Conservation (phyloP, 2,888 invertebrate genomes). For the Scrobipalpa costella region DNA sequence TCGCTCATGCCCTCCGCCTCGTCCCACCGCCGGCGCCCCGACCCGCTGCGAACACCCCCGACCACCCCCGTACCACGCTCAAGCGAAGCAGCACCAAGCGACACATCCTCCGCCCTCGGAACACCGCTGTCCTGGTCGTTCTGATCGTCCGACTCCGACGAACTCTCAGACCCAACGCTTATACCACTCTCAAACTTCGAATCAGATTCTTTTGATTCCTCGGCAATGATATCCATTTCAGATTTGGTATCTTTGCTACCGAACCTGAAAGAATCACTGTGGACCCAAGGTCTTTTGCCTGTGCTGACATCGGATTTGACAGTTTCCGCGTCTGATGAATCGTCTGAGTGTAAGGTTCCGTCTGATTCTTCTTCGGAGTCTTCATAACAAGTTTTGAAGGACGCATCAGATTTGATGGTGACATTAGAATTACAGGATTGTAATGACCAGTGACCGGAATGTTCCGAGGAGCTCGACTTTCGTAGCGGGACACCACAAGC, state of each 20-base stretch:
- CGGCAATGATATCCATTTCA: conserved; percentile 54
- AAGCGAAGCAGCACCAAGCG: conserved; percentile 76
- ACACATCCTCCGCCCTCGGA: conserved; percentile 64
- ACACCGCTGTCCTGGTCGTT: conserved; percentile 58
- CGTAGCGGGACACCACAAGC: conserved; percentile 68
- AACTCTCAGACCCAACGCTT: conserved; percentile 64
- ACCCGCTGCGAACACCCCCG: conserved; percentile 79
- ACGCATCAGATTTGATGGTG: conserved; percentile 67
- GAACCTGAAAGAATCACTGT: conserved; percentile 72
- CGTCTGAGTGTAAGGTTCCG: conserved; percentile 69
- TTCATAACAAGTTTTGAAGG: conserved; percentile 68
- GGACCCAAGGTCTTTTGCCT: conserved; percentile 71
- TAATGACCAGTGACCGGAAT: conserved; percentile 72
- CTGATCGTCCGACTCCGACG: conserved; percentile 64
- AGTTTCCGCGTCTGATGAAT: conserved; percentile 69
- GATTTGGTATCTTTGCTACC: conserved; percentile 51
- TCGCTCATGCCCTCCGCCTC: conserved; percentile 72
- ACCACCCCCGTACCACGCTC: conserved; percentile 68
- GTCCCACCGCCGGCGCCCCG: conserved; percentile 75
- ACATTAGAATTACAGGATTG: conserved; percentile 70
- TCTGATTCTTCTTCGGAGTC: conserved; percentile 71
- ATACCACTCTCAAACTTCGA: conserved; percentile 71
- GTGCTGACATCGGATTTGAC: conserved; percentile 68
- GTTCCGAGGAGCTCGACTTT: conserved; percentile 73
- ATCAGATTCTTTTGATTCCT: conserved; percentile 55